phyloP scores from a whole-genome alignment of 2,888 invertebrate genomes.

The Caenorhabditis sp. region DNA sequence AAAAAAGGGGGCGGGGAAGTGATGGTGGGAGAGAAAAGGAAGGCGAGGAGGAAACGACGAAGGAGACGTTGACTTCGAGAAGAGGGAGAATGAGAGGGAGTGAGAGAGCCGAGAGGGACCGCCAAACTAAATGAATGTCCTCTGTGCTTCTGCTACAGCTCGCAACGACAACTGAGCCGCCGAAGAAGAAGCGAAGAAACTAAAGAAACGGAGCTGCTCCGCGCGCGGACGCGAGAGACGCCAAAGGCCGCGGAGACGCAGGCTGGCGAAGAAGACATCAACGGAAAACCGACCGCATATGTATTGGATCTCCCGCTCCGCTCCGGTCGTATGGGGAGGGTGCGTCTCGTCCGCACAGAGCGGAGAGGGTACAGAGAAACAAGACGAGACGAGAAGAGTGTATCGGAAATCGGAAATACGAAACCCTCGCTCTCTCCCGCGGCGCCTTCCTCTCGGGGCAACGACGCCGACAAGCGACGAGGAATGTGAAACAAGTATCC shows the following conservation, averaged over 20 bases:
- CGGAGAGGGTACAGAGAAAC: too few species aligned
- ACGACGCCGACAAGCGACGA: slow-evolving; percentile 24
- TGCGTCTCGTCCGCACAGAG: too few species aligned
- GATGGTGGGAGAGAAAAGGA: slow-evolving; percentile 12
- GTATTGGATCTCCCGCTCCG: background rate
- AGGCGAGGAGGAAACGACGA: slow-evolving; percentile 13
- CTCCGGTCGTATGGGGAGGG: slow-evolving; percentile 33
- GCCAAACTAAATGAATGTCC: slow-evolving; percentile 48
- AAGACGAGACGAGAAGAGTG: slow-evolving; percentile 24
- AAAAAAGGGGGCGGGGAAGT: slow-evolving; percentile 11
- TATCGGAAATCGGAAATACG: slow-evolving; percentile 43
- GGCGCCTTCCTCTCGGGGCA: too few species aligned
- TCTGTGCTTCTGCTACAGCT: slow-evolving; percentile 2
- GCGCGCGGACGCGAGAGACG: too few species aligned
- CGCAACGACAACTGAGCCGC: slow-evolving; percentile 7
- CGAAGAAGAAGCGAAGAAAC: slow-evolving; percentile 7
- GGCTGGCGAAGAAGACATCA: background rate
- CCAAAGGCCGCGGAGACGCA: too few species aligned
- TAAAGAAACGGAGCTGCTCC: slow-evolving; percentile 20
- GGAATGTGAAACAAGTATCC: slow-evolving; percentile 53
- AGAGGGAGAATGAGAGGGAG: slow-evolving; percentile 4
- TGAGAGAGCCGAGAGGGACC: slow-evolving; percentile 10
- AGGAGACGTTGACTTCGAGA: slow-evolving; percentile 16
- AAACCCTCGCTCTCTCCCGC: slow-evolving; percentile 32
- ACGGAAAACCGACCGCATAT: background rate